phyloP scores from a whole-genome alignment of 1,140 invertebrate species.

The Idris sp. region DNA sequence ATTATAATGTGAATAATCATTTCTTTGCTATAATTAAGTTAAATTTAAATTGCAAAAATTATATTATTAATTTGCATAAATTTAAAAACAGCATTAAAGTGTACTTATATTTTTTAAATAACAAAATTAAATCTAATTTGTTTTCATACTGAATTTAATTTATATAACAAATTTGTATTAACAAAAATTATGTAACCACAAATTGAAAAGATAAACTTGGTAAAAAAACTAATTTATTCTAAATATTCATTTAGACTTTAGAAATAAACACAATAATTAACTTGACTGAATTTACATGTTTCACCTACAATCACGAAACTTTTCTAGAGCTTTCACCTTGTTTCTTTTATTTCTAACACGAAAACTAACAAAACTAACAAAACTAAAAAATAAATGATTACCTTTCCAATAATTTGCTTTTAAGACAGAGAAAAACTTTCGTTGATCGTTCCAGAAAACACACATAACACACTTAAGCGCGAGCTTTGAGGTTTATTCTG shows the following conservation, averaged over 20 bases:
- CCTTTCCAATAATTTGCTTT: constrained; percentile 27
- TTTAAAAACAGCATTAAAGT: too few relatives aligned
- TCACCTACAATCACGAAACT: constrained; percentile 1
- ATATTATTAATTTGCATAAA: too few relatives aligned
- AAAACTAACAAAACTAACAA: constrained; percentile 14
- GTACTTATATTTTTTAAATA: too few relatives aligned
- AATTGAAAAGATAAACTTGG: too few relatives aligned
- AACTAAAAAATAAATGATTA: constrained; percentile 13
- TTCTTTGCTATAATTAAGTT: too few relatives aligned
- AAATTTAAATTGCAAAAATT: too few relatives aligned
- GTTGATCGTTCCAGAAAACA: constrained; percentile 32
- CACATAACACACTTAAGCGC: constrained; percentile 22
- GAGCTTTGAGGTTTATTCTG: constrained; percentile 41
- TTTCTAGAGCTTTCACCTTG: constrained; percentile 29
- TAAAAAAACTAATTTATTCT: not conserved
- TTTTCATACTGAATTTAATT: too few relatives aligned
- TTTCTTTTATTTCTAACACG: constrained; percentile 5
- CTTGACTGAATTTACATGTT: constrained; percentile 2
- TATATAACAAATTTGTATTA: too few relatives aligned
- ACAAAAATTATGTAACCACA: too few relatives aligned
- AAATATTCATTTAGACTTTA: not conserved
- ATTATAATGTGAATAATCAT: too few relatives aligned
- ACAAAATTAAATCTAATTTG: too few relatives aligned
- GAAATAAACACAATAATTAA: constrained; percentile 7
- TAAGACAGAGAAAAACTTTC: constrained; percentile 25